Base-by-base conservation (phyloP, 2,888 invertebrate species). In the Lepidocyrtinus sp. region DNA sequence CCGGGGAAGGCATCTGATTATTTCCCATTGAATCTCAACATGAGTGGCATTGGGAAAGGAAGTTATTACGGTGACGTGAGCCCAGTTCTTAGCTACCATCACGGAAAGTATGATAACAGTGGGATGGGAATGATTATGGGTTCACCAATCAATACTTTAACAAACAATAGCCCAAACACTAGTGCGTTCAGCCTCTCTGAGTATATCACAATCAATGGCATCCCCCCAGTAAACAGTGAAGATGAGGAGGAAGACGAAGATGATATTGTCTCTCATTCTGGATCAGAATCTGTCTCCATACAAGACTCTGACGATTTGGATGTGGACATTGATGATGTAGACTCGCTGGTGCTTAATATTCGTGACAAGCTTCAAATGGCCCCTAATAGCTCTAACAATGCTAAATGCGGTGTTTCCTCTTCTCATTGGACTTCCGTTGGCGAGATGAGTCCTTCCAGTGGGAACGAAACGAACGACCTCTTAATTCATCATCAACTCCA, bases 1-100 rank as follows among this genome's bases (percentile, higher is more conserved):
- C 85, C 85, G 83, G 85, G 85, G 81, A 85, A 85, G 71, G 85
- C 84, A 82, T 81, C 83, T 62, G 84, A 83, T 64, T 84, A 84
- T 75, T 84, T 85, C 84, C 84, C 85, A 62, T 75, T 85, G 78
- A 85, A 85, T 83, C 65, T 85, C 55, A 83, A 76, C 79, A 83
- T 77, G 75, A 82, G 79, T 72, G 79, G 75, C 19, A 75, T 78
- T 22, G 81, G 83, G 70, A 61, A 81, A 61, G 81, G 81, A 64
- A 65, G 70, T 61, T 84, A 68, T 64, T 84, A 82, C 65, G 82
- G 81, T 17, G 69, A 77, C 71, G 84, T 72, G 64, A 77, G 82
- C 67, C 82, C 82, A 36, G 79, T 83, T 21, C 45, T 83, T 15
- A 25, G 75, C 26, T 78, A 82, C 62, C 79, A 74, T 50, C 77